Conservation (phyloP, 2,888 invertebrate genomes). For the Epiblema foenella region DNA sequence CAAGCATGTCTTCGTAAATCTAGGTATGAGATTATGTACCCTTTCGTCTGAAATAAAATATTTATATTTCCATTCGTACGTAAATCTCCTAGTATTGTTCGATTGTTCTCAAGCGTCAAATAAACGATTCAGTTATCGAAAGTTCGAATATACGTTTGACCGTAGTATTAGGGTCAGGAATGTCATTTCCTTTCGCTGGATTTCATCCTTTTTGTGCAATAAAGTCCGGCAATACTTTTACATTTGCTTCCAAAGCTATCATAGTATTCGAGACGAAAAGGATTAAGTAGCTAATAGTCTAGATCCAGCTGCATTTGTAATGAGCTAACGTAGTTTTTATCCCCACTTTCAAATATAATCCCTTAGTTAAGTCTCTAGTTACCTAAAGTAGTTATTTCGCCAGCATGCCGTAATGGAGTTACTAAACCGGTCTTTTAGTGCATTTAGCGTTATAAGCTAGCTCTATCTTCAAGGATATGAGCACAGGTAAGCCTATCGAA, state of each 20-base stretch:
- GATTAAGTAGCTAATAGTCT: slow-evolving; percentile 7
- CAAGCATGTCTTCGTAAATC: slow-evolving; percentile 1
- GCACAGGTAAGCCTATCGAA: slow-evolving; percentile 56
- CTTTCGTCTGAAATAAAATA: slow-evolving; percentile 22
- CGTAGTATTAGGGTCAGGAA: slow-evolving; percentile 25
- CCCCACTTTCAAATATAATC: slow-evolving; percentile 14
- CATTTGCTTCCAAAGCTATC: slow-evolving; percentile 5
- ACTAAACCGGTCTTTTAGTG: slow-evolving; percentile 53
- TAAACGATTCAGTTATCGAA: slow-evolving; percentile 17
- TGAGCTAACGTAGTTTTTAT: slow-evolving; percentile 9
- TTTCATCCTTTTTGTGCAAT: slow-evolving; percentile 9
- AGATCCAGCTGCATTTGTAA: slow-evolving; percentile 27
- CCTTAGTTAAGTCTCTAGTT: background rate
- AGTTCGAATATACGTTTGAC: background rate
- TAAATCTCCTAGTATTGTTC: background rate
- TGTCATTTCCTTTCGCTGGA: slow-evolving; percentile 33
- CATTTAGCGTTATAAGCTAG: slow-evolving; percentile 62
- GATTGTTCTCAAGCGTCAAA: background rate
- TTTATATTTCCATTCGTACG: slow-evolving; percentile 7
- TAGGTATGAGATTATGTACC: slow-evolving; percentile 6
- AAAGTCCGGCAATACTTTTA: slow-evolving; percentile 9
- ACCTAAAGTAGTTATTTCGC: slow-evolving; percentile 45
- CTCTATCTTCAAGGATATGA: slow-evolving; percentile 63
- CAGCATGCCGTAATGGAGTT: slow-evolving; percentile 50
- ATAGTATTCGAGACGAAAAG: slow-evolving; percentile 3